Base-by-base conservation (phyloP, 1,140 invertebrate genomes). In the Lordiphosa stackelbergi region DNA sequence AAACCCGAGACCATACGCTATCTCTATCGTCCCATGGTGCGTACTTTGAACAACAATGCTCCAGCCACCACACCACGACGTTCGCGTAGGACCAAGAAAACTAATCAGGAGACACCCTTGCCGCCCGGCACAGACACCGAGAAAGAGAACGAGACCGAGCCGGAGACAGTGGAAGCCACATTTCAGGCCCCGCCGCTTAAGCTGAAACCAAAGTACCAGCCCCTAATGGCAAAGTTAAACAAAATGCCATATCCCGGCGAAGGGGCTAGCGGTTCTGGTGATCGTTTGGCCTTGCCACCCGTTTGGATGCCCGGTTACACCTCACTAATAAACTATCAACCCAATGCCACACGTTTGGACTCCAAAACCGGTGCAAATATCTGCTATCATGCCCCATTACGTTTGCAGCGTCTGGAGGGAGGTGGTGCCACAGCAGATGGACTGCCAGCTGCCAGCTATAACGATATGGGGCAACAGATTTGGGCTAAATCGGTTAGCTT, bases 11-110 rank as follows among this genome's bases (percentile, higher is more conserved):
- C 55, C 9, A 68, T 81, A 5, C 77, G 77, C 24, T 81, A 84
- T 9, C 42, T 81, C 0, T 77, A 81, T 31, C 54, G 78, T 1
- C 78, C 77, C 4, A 77, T 81, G 77, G 46, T 81, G 40, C 60
- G 69, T 0, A 48, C 53, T 0, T 41, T 81, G 2, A 31, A 31
- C 0, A 78, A 78, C 5, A 40, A 11, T 0, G 45, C 12, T 0
- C 4, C 34, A 2, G 9, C 40, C 10, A 1, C 35, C 41, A 10
- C 3, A 8, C 8, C 3, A 10, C 40, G 37, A 5, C 59, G 38
- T 1, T 12, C 16, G 7, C 45, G 41, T 19, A 51, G 10, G 46
- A 53, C 8, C 35, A 72, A 59, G 12, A 65, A 45, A 11, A 22
- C 2, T 2, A 31, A 11, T 2, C 22, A 51, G 8, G 11, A 34